A percentile compares a stretch with the other conserved stretches of the same genome.
Evolutionary conservation across 2,797 vertebrate species (phyloP).

Genomic region (Spinus pinus): DNA sequence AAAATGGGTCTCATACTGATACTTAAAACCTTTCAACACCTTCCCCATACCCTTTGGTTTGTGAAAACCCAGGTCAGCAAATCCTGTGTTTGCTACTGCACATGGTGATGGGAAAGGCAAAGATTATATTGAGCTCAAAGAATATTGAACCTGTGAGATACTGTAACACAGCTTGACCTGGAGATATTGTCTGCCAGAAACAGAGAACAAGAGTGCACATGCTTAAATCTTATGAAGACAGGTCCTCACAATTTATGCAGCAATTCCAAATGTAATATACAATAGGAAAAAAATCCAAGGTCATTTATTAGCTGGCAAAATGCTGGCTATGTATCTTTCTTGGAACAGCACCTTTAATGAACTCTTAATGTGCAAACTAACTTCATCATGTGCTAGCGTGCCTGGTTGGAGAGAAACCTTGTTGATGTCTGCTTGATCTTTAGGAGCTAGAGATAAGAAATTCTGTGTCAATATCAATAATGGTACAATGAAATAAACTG

Average conservation of each 20-base stretch:
- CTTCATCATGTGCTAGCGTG: not conserved
- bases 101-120: not conserved
- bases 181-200: not conserved
- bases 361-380: not conserved
- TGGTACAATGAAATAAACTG: not conserved
- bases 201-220: not conserved
- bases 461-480: constrained; percentile 18
- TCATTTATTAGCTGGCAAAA: constrained; percentile 7
- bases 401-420: not conserved
- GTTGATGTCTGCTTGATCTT: constrained; percentile 38
- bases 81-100: not conserved
- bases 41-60: not conserved
- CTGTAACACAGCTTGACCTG: not conserved
- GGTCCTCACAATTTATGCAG: not conserved
- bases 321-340: not conserved
- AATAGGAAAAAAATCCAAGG: not conserved
- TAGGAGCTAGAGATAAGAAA: constrained; percentile 50
- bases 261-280: not conserved
- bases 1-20: not conserved
- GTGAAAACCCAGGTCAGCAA: not conserved
- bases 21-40: not conserved
- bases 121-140: not conserved
- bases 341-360: constrained; percentile 10
- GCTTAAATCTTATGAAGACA: not conserved
- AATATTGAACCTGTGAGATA: not conserved